phyloP scores from a whole-genome alignment of 2,797 vertebrate species.

The Gymnothorax javanicus region DNA sequence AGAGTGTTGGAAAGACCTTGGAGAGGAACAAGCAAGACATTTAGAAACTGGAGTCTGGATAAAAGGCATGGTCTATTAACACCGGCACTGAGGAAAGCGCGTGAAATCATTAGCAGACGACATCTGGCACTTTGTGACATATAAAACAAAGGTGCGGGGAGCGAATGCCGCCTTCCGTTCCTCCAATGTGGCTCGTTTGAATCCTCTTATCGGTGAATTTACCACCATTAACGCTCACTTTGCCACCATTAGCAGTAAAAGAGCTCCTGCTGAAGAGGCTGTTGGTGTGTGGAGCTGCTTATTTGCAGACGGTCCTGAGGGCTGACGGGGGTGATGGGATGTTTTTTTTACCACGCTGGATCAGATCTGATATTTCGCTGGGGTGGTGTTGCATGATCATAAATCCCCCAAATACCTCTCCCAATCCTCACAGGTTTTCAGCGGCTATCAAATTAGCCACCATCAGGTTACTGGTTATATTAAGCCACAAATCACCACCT shows the following conservation, averaged over 20 bases:
- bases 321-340: neutral
- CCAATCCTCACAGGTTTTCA: slow-evolving; percentile 66
- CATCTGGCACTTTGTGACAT: neutral
- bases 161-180: neutral
- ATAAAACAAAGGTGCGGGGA: neutral
- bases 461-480: slow-evolving; percentile 78
- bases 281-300: neutral
- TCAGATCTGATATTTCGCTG: slow-evolving; percentile 33
- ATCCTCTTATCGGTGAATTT: slow-evolving; percentile 1
- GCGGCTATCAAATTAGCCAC: slow-evolving; percentile 69
- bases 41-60: slow-evolving; percentile 51
- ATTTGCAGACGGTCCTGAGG: neutral
- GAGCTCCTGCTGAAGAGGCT: neutral
- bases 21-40: slow-evolving; percentile 74
- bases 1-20: slow-evolving; percentile 57
- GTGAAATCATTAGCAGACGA: neutral
- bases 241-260: neutral
- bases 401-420: slow-evolving; percentile 51
- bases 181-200: slow-evolving; percentile 11
- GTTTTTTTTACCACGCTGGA: neutral
- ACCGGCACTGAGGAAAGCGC: neutral
- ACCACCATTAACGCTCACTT: neutral
- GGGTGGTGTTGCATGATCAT: slow-evolving; percentile 54
- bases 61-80: neutral
- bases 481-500: slow-evolving; percentile 70